Evolutionary conservation across 2,888 invertebrate genomes (phyloP), one percentile per base, ranked within the genome.

Genomic region (Cecidostiba fungosa): DNA sequence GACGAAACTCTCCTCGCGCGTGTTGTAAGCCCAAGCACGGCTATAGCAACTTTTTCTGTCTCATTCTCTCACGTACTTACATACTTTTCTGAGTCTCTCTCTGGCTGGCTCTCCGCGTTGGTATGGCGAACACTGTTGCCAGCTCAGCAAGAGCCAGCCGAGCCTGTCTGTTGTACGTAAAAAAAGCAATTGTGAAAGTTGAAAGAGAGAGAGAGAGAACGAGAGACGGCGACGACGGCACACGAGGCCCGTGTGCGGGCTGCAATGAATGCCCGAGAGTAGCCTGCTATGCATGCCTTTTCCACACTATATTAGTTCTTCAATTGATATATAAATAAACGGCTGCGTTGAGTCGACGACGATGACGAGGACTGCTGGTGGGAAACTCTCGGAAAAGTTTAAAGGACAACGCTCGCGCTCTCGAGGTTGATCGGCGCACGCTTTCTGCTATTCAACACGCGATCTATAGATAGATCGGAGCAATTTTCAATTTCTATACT

Each of bases 181-280:
- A 89, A 89, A 89, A 88, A 88, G 88, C 89, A 88, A 90, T 91
- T 89, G 91, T 90, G 90, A 92, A 91, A 92, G 91, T 92, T 89
- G 82, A 90, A 85, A 86, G 87, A 86, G 87, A 88, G 85, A 87
- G 84, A 87, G 80, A 80, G 26, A 79, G 72, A 72, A 29, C 36
- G 43, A 19, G 66, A 43, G 43, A 43, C 16, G 8, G 39, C 23
- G 29, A 59, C 10, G 29, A 14, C 26, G 66, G 12, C 5, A 36
- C 16, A n/a, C 70, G 29, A 43, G 62, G 16, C n/a, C 12, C 36
- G 62, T 16, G 66, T 43, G 39, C 23, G 39, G 66, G 66, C 54
- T 59, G 59, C 77, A 79, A 70, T 54, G 23, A 70, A 23, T 32
- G 23, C 39, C 14, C 19, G 32, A 59, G 54, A 59, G 8, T 23